Evolutionary conservation across 1,140 invertebrate genomes (phyloP), one percentile per base, ranked within the genome.

Genomic region (Carcinoscorpius rotundicauda): DNA sequence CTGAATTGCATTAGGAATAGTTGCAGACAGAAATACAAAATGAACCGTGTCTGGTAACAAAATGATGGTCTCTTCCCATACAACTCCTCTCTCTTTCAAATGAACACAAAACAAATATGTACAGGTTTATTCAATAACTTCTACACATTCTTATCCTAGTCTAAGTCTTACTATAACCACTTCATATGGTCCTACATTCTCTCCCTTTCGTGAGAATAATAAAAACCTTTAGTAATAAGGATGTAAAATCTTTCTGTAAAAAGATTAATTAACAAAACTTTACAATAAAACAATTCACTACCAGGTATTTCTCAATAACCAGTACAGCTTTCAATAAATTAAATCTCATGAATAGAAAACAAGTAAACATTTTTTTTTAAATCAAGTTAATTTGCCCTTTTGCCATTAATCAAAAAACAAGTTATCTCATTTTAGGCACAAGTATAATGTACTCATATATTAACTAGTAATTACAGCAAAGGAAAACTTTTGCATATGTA

Each of bases 41-140:
- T 95, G 93, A 0, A 99, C 95, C 77, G 97, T 97, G 75, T 98
- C 93, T 2, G 96, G 96, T 49, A 99, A 77, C 11, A 99, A 79
- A 74, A 99, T 99, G 11, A 99, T 83, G 0, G 97, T 98, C 81
- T 99, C 97, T 82, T 98, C 96, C 97, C 97, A 99, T 4, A 97
- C 97, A 48, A 99, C 96, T 59, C 97, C 97, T 78, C 97, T 82
- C 77, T 98, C 95, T 79, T 49, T 60, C 58, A 49, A 10, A 62
- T 4, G 29, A 11, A 56, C n/a, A 29, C 29, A 29, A 29, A 61
- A 62, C 2, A 10, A 48, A 48, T 11, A 8, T 62, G 9, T 8
- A 62, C 49, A 67, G 10, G 8, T 29, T 29, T 29, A 29, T 29
- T 29, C 29, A 29, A 29, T 29, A 29, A 29, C 29, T 29, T 29